A percentile compares a stretch with the other conserved stretches of the same genome.
Conservation (phyloP, 2,888 invertebrate species). For the Branchipolynoe longqiensis region DNA sequence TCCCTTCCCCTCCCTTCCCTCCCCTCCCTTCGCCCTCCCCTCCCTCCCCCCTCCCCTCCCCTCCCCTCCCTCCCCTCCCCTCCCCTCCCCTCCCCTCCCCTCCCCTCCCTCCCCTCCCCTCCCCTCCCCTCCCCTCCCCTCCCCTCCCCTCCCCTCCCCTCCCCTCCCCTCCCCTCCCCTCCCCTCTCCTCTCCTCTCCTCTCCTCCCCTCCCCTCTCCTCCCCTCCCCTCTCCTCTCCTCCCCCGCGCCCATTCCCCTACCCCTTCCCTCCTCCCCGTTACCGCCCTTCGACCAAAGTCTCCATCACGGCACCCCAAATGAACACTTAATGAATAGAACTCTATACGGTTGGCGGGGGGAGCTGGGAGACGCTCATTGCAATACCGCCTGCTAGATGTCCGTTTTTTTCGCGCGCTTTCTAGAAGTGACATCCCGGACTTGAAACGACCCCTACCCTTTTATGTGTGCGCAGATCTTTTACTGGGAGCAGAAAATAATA, state of each 20-base stretch:
- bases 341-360: not conserved
- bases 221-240: not conserved
- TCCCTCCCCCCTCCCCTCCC: no score
- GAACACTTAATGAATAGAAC: slow-evolving; percentile 35
- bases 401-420: slow-evolving; percentile 24
- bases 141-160: no score
- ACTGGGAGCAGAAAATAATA: not conserved
- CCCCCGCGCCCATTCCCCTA: not conserved
- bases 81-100: no score
- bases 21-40: no score
- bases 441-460: slow-evolving; percentile 1
- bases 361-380: not conserved
- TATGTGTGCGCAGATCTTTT: slow-evolving; percentile 13
- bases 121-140: no score
- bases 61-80: no score
- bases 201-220: not conserved
- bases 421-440: not conserved
- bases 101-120: no score
- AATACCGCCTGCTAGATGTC: slow-evolving; percentile 11
- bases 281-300: not conserved
- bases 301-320: not conserved
- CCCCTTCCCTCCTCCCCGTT: not conserved
- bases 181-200: slow-evolving; percentile 17
- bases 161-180: no score
- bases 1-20: no score